Percentiles rank a stretch among this genome's conserved stretches.
Evolutionary conservation across 2,797 vertebrate species (phyloP).

Genomic region (Corythornis leucogaster): DNA sequence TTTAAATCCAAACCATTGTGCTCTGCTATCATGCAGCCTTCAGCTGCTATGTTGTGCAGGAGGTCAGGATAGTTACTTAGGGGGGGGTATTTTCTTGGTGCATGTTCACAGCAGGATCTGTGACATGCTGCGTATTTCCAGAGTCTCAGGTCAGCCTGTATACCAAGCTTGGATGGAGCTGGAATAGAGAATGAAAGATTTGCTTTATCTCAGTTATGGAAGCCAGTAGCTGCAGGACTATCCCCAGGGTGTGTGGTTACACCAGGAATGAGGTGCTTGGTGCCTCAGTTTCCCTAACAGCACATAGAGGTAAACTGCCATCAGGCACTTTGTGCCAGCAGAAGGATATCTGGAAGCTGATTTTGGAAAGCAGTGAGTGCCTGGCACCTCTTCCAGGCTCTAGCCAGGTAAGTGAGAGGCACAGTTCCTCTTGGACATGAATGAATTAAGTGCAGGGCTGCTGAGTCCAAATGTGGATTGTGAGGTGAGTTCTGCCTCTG

Average conservation of each 20-base stretch:
- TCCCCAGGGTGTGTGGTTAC: background rate
- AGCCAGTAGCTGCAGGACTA: background rate
- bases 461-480: background rate
- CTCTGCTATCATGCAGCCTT: background rate
- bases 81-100: background rate
- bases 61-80: accelerated
- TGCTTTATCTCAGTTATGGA: background rate
- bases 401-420: background rate
- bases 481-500: accelerated
- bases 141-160: background rate
- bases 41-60: background rate
- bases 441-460: accelerated
- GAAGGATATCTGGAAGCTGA: background rate
- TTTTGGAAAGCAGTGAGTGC: background rate
- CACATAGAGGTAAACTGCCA: background rate
- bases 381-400: background rate
- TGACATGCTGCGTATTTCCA: background rate
- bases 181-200: background rate
- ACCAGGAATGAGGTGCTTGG: accelerated
- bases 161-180: background rate
- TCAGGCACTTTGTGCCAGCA: background rate
- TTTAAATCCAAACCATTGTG: background rate
- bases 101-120: accelerated
- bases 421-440: background rate
- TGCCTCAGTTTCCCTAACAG: background rate